Evolutionary conservation across 2,113 vertebrate species (phyloP), one percentile per base, ranked within the genome.

Genomic region (Plectropomus leopardus): DNA sequence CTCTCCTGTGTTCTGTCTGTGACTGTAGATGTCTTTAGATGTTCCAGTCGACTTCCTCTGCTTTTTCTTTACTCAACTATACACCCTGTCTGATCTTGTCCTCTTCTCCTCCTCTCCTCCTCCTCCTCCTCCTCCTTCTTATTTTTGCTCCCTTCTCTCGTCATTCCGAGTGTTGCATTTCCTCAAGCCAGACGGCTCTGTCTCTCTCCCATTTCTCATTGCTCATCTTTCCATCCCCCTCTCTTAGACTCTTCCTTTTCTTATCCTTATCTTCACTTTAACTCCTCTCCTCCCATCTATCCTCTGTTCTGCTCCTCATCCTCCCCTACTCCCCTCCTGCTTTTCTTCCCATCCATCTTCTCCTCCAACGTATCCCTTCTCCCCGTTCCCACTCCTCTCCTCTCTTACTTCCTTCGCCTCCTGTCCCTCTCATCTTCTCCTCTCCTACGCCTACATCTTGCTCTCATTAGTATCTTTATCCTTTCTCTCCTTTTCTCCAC

Each of bases 141-240:
- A 14, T 21, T n/a, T 4, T 26, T 19, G n/a, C 44, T 65, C 7
- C 24, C 23, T 34, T 44, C 47, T 28, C 26, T 69, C 26, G 57
- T 72, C 5, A 3, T 17, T 67, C 24, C 10, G 32, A 34, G 10
- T 50, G 15, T 55, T 19, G 30, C 9, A 34, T 44, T 74, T 60
- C 60, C 26, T 68, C 2, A 55, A 48, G 50, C 32, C 45, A 61
- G 7, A 55, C 5, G 15, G 14, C 32, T 53, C 9, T 72, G 59
- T 76, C 73, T 72, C 55, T 78, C 83, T 30, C 63, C 83, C 91
- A 23, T 60, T 59, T 36, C 78, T 92, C 90, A 21, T 89, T 17
- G 24, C 32, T 57, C 6, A 44, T 93, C 86, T 86, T 94, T 84
- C 92, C 83, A 23, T 93, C 17, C 58, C 19, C 34, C 17, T 16